phyloP scores from a whole-genome alignment of 2,888 invertebrate species.

The Agrotis ipsilon region DNA sequence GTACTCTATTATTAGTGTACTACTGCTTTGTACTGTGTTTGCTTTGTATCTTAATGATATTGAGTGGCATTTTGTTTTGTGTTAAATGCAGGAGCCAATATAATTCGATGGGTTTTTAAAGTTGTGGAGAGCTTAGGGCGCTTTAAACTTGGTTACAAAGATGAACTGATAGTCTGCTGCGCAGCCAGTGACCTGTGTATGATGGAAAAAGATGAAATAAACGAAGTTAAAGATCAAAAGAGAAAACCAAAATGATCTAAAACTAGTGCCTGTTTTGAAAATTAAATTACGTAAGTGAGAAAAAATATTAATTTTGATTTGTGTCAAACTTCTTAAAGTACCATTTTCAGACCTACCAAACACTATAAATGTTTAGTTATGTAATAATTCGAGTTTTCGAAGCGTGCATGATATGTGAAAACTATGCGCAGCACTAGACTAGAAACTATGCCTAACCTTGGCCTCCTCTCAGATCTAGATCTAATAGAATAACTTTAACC shows the following conservation, averaged over 20 bases:
- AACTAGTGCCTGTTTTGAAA: too few relatives aligned
- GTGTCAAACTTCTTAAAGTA: too few relatives aligned
- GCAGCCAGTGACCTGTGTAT: too few relatives aligned
- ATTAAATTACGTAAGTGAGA: too few relatives aligned
- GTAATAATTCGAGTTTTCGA: not conserved
- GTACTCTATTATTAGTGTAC: slow-evolving; percentile 27
- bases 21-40: slow-evolving; percentile 2
- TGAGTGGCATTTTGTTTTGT: not conserved
- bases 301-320: too few relatives aligned
- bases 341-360: not conserved
- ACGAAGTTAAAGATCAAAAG: too few relatives aligned
- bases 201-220: too few relatives aligned
- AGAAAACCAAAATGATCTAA: not conserved
- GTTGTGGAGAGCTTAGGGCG: not conserved
- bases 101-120: not conserved
- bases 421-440: not conserved
- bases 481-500: slow-evolving; percentile 8
- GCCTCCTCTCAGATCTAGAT: not conserved
- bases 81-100: not conserved
- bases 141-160: too few relatives aligned
- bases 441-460: slow-evolving; percentile 1
- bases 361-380: too few relatives aligned
- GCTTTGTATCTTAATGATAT: not conserved
- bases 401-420: not conserved
- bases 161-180: too few relatives aligned